phyloP scores from a whole-genome alignment of 2,113 vertebrate species.

The Tachysurus vachellii region DNA sequence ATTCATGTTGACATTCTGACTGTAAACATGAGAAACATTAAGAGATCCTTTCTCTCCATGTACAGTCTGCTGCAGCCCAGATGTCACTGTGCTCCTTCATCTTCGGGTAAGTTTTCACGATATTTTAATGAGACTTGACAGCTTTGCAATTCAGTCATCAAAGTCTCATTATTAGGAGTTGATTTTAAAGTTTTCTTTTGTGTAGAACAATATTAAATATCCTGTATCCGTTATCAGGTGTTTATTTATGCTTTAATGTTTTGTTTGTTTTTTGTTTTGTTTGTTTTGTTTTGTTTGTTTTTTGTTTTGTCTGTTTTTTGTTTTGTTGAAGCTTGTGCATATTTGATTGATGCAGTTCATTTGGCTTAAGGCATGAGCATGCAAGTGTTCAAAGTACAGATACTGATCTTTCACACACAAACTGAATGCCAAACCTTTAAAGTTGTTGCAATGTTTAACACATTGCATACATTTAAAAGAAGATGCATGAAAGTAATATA shows the following conservation, averaged over 20 bases:
- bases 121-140: not conserved
- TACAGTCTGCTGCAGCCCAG: not conserved
- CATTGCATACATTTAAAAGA: not conserved
- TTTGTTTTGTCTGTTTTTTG: not conserved
- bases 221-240: not conserved
- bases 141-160: not conserved
- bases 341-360: not conserved
- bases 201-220: not conserved
- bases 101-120: not conserved
- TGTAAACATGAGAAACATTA: slow-evolving; percentile 5
- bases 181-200: no score
- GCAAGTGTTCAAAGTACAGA: not conserved
- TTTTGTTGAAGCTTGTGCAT: not conserved
- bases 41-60: not conserved
- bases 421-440: not conserved
- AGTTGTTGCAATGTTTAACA: not conserved
- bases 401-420: not conserved
- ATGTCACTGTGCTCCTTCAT: not conserved
- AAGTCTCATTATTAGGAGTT: not conserved
- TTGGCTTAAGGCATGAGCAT: not conserved
- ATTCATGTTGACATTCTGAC: not conserved
- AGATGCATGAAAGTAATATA: not conserved
- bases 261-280: not conserved
- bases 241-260: not conserved
- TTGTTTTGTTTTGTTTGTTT: not conserved